Base-by-base conservation (phyloP, 92 coral and sea anemone species). In the Anthopleura xanthogrammica region DNA sequence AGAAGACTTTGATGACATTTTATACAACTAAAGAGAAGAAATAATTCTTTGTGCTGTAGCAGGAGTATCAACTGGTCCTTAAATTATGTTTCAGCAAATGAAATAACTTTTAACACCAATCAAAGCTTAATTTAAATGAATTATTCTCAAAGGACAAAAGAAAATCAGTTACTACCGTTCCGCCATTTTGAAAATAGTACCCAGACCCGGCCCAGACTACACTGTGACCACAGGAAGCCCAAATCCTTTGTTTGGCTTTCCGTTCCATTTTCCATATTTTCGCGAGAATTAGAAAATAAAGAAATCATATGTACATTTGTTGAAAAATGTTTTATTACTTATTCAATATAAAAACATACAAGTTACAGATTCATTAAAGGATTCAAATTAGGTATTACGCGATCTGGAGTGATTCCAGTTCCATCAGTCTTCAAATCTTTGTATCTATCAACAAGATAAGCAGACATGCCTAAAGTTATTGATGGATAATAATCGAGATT, bases 401-500 rank as follows among this genome's bases (percentile, higher is more conserved):
- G 83, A 14, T 72, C 79, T 56, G 90, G 88, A 77, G 76, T n/a
- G 12, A 87, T 81, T 41, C 17, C 57, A 52, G 36, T 2, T 41
- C 81, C 77, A 40, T 72, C 40, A 17, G 55, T 40, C 40, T 56
- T 76, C 19, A 74, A 42, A 23, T 22, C 79, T 64, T 74, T 77
- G 79, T 72, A 54, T 68, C 97, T 82, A 82, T 93, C 88, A 12
- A 93, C 74, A 24, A 94, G 87, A 22, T 85, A 88, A 8, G 98
- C 93, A 23, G 76, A 82, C 92, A 95, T 88, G 43, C 98, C 98
- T 60, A 88, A 64, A 65, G 89, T 12, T 42, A 78, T 78, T 23
- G 98, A 95, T 62, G 98, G 90, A 55, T 79, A 73, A 82, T 91
- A 93, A 82, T 95, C 98, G 42, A 94, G 83, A 16, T 85, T 79